Base-by-base conservation (phyloP, 2,888 invertebrate genomes). In the Phalera bucephala region DNA sequence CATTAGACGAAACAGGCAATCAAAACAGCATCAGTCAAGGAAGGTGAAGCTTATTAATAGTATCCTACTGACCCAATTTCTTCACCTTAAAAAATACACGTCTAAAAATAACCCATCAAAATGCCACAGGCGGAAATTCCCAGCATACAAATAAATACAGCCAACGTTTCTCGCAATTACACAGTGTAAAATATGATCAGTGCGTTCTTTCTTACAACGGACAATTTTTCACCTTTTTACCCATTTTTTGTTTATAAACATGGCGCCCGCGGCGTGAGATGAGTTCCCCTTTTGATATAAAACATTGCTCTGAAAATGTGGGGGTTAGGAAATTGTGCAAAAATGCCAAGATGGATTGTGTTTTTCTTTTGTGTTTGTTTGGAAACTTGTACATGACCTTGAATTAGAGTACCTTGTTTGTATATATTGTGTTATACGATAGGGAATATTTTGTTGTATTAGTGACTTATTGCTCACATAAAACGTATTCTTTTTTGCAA, bases 131-230 rank as follows among this genome's bases (percentile, higher is more conserved):
- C 7, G 13, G n/a, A 15, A 14, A 14, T 27, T 27, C 31, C 22
- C 20, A 12, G 4, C 13, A 14, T 2, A 31, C 22, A 9, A 14
- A 21, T 14, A 21, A 31, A 20, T 20, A 31, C 21, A 14, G 31
- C 45, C 39, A 45, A 42, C 48, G 40, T 56, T 59, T 56, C 47
- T 52, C 33, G 49, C 63, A 62, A 66, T 67, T 64, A 67, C 64
- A 64, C 51, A 35, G 31, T 40, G 45, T 62, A 55, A 63, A 64
- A 61, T 62, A 64, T 62, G 52, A 61, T 60, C 45, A 36, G 46
- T 37, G 46, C 37, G 45, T 44, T 45, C 36, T 39, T 33, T 47
- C 45, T 40, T 32, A 19, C 35, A 25, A 29, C 10, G 34, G 48
- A 63, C 49, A 58, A 65, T 63, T 63, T 63, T 63, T 63, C 63